Percentiles rank a stretch among this genome's conserved stretches.
Evolutionary conservation across 2,888 invertebrate genomes (phyloP).

Genomic region (Synanthedon andrenaeformis): DNA sequence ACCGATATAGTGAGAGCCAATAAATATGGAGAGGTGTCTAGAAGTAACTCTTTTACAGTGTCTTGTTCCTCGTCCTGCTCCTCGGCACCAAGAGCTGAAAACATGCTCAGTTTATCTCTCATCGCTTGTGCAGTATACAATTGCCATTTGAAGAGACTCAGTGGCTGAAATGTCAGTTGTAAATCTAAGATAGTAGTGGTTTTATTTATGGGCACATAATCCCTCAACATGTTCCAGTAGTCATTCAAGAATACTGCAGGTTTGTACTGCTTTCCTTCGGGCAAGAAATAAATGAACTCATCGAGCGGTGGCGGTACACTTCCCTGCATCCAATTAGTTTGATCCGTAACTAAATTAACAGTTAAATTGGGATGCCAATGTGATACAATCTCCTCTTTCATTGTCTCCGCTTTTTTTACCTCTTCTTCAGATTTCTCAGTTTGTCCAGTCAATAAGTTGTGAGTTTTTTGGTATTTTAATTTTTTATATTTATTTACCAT

Average conservation of each 20-base stretch:
- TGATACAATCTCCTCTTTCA: slow-evolving; percentile 90
- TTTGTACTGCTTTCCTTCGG: slow-evolving; percentile 87
- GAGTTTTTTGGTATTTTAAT: slow-evolving; percentile 85
- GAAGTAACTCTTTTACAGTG: slow-evolving; percentile 90
- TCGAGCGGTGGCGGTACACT: slow-evolving; percentile 92
- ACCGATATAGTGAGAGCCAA: slow-evolving; percentile 91
- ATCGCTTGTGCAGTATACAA: slow-evolving; percentile 96
- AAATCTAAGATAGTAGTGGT: slow-evolving; percentile 80
- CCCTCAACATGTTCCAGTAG: slow-evolving; percentile 98
- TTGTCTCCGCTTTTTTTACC: slow-evolving; percentile 79
- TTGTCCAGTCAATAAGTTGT: slow-evolving; percentile 94
- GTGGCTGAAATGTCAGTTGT: slow-evolving; percentile 84
- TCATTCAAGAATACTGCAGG: slow-evolving; percentile 96
- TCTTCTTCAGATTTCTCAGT: slow-evolving; percentile 84
- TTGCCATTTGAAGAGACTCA: slow-evolving; percentile 98
- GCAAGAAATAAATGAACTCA: slow-evolving; percentile 90
- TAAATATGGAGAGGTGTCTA: slow-evolving; percentile 97
- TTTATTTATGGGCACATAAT: slow-evolving; percentile 92
- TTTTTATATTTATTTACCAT: slow-evolving; percentile 93
- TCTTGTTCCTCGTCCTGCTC: slow-evolving; percentile 91
- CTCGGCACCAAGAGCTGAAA: slow-evolving; percentile 74
- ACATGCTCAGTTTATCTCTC: slow-evolving; percentile 86
- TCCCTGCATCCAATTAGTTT: slow-evolving; percentile 94
- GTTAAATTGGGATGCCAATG: slow-evolving; percentile 99
- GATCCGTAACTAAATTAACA: slow-evolving; percentile 93